Conservation (phyloP, 1,140 invertebrate genomes). For the Solenopsis invicta region DNA sequence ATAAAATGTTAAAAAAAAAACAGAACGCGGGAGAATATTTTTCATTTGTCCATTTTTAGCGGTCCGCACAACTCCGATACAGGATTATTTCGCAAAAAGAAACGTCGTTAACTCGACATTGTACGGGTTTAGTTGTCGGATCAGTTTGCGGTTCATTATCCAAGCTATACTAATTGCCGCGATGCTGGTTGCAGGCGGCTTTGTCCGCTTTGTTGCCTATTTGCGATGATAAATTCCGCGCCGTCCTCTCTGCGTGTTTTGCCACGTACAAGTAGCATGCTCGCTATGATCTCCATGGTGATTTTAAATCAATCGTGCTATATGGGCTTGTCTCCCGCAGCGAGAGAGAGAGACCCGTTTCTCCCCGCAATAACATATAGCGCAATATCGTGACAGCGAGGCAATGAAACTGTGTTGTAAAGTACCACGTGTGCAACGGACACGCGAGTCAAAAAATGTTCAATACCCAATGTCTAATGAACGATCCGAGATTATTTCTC, state of each 20-base stretch:
- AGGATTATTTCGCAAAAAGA: neutral
- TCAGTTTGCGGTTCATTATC: constrained; percentile 4
- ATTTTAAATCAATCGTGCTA: constrained; percentile 49
- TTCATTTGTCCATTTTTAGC: neutral
- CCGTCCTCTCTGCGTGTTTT: constrained; percentile 36
- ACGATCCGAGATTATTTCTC: neutral
- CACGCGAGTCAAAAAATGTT: neutral
- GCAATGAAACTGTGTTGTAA: constrained; percentile 21
- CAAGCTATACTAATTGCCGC: constrained; percentile 34
- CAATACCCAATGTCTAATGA: constrained; percentile 1
- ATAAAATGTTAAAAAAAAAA: neutral
- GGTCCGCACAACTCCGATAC: neutral
- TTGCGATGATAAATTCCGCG: constrained; percentile 47
- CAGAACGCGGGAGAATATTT: neutral
- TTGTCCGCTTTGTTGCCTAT: constrained; percentile 50
- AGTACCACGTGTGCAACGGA: neutral
- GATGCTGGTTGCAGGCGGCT: constrained; percentile 38
- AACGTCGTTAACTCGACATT: neutral
- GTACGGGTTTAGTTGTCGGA: neutral
- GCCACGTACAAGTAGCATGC: constrained; percentile 39
- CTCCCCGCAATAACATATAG: constrained; percentile 11
- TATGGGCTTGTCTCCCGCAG: constrained; percentile 35
- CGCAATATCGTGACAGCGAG: constrained; percentile 24
- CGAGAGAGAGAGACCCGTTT: constrained; percentile 36
- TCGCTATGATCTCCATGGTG: constrained; percentile 53